These are phyloP conservation scores for Hyposmocoma kahamanoa DNA, from an alignment of 1,140 invertebrate genomes.

Conservation along the genomic window DNA sequence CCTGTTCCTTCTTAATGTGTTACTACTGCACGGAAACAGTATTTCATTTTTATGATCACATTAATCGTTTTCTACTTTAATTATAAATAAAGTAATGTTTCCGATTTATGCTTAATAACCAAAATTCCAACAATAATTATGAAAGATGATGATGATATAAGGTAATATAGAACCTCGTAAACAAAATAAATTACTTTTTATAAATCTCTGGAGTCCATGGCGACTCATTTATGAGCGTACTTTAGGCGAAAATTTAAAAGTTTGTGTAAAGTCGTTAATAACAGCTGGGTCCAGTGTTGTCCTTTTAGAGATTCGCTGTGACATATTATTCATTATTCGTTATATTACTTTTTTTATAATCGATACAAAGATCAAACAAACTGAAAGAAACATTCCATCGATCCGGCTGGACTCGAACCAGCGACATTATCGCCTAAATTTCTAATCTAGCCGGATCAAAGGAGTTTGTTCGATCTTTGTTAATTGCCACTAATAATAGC, in stretches of 20 bases:
- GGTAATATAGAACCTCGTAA: slow-evolving; percentile 30
- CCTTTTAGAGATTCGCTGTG: too few relatives aligned
- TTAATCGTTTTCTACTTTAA: slow-evolving; percentile 3
- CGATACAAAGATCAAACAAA: too few relatives aligned
- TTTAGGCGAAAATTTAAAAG: slow-evolving; percentile 27
- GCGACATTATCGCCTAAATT: too few relatives aligned
- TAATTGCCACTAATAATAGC: too few relatives aligned
- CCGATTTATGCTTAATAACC: neutral
- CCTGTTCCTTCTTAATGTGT: too few relatives aligned
- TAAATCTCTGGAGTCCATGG: slow-evolving; percentile 33
- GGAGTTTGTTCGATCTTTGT: too few relatives aligned
- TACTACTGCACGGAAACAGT: too few relatives aligned
- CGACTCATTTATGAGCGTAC: slow-evolving; percentile 39
- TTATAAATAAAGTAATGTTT: neutral
- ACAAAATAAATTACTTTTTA: slow-evolving; percentile 33
- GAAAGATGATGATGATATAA: slow-evolving; percentile 32
- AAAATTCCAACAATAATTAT: slow-evolving; percentile 20
- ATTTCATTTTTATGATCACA: neutral
- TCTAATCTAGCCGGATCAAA: too few relatives aligned
- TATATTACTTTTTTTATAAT: too few relatives aligned
- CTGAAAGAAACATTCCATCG: too few relatives aligned
- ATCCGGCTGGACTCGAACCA: too few relatives aligned
- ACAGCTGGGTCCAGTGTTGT: slow-evolving; percentile 18
- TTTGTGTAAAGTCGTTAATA: slow-evolving; percentile 37
- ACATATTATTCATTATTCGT: too few relatives aligned